phyloP scores from a whole-genome alignment of 2,888 invertebrate genomes.

The Zaprionus lineosus region DNA sequence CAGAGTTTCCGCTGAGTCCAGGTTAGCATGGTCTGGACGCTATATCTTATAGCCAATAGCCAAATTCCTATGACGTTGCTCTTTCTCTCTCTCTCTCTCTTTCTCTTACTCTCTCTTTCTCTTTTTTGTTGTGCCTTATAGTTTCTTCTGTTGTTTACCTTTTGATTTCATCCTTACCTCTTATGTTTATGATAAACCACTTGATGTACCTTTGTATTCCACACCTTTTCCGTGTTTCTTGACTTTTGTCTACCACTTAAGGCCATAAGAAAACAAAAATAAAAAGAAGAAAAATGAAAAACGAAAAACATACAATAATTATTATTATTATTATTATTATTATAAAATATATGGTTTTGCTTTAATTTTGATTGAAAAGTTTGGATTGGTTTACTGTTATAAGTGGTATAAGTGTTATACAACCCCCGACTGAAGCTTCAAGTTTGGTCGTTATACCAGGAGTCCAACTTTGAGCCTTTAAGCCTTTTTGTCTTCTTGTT shows the following conservation, averaged over 20 bases:
- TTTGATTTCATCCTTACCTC: slow-evolving; percentile 20
- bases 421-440: slow-evolving; percentile 33
- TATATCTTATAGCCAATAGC: slow-evolving; percentile 18
- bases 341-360: slow-evolving; percentile 27
- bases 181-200: slow-evolving; percentile 34
- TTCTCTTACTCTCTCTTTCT: slow-evolving; percentile 11
- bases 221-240: slow-evolving; percentile 11
- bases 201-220: slow-evolving; percentile 37
- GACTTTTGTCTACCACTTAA: slow-evolving; percentile 1
- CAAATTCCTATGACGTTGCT: slow-evolving; percentile 50
- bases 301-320: slow-evolving; percentile 22
- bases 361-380: slow-evolving; percentile 39
- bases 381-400: slow-evolving; percentile 59
- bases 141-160: neutral
- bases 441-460: slow-evolving; percentile 30
- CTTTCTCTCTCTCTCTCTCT: slow-evolving; percentile 30
- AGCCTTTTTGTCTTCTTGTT: slow-evolving; percentile 2
- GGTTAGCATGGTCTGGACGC: slow-evolving; percentile 82
- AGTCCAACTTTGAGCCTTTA: slow-evolving; percentile 22
- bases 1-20: slow-evolving; percentile 83
- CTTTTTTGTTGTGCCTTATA: slow-evolving; percentile 4
- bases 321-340: neutral
- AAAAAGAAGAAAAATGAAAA: too few relatives aligned
- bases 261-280: too few relatives aligned
- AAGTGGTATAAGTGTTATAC: slow-evolving; percentile 58